Percentiles rank a stretch among this genome's conserved stretches.
These are phyloP conservation scores for Cremastobaeus sp. DNA, from an alignment of 2,888 invertebrate species.

Conservation along the genomic window DNA sequence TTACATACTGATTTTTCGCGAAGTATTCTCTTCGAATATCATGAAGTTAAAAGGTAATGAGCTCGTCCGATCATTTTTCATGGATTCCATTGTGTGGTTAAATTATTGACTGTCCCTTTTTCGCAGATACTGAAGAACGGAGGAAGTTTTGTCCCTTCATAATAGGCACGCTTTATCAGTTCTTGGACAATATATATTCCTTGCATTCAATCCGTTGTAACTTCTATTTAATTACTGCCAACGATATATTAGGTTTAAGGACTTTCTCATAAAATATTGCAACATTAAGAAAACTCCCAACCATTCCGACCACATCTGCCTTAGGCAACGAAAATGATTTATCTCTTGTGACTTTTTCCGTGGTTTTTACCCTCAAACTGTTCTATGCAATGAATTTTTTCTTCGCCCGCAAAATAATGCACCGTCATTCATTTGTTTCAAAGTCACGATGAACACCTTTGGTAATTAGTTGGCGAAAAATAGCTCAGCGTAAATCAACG, in stretches of 20 bases:
- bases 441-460: slow-evolving; percentile 20
- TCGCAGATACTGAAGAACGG: slow-evolving; percentile 63
- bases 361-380: slow-evolving; percentile 24
- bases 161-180: slow-evolving; percentile 15
- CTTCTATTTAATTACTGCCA: slow-evolving; percentile 76
- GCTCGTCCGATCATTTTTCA: slow-evolving; percentile 57
- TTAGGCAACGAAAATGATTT: slow-evolving; percentile 70
- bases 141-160: slow-evolving; percentile 62
- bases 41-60: slow-evolving; percentile 53
- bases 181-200: slow-evolving; percentile 63
- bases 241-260: slow-evolving; percentile 77
- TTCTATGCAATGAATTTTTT: slow-evolving; percentile 14
- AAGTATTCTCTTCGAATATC: slow-evolving; percentile 55
- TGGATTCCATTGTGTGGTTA: slow-evolving; percentile 54
- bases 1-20: slow-evolving; percentile 59
- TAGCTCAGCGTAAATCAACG: slow-evolving; percentile 6
- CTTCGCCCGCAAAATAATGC: slow-evolving; percentile 21
- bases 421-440: slow-evolving; percentile 30
- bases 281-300: slow-evolving; percentile 73
- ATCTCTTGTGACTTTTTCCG: slow-evolving; percentile 72
- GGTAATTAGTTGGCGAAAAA: slow-evolving; percentile 26
- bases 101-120: slow-evolving; percentile 64
- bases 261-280: slow-evolving; percentile 76
- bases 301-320: slow-evolving; percentile 61
- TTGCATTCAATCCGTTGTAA: slow-evolving; percentile 62